Conservation (phyloP, 2,888 invertebrate genomes). For the Thecocarcelia acutangulata region DNA sequence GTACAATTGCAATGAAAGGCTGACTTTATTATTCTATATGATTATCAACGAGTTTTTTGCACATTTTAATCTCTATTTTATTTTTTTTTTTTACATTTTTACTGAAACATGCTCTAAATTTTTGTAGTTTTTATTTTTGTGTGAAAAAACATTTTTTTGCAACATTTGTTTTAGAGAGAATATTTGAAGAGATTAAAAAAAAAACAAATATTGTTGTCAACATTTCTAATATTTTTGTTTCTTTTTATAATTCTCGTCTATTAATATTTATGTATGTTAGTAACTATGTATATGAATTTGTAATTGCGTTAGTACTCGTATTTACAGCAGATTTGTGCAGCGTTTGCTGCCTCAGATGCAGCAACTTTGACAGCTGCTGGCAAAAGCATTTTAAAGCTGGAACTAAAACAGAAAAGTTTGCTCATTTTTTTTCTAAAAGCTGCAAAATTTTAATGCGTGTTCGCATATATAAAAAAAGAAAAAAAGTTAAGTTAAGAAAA, state of each 20-base stretch:
- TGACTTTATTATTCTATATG: conserved; percentile 60
- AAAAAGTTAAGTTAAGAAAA: conserved; percentile 12
- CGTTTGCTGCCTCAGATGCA: conserved; percentile 33
- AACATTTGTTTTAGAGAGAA: conserved; percentile 48
- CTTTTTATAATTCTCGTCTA: conserved; percentile 15
- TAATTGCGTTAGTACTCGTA: conserved; percentile 54
- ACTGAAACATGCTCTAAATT: conserved; percentile 62
- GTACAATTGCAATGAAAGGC: conserved; percentile 56
- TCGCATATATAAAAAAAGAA: conserved; percentile 51
- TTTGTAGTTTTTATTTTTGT: conserved; percentile 19
- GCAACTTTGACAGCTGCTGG: conserved; percentile 33
- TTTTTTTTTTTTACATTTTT: conserved; percentile 34
- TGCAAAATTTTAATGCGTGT: conserved; percentile 65
- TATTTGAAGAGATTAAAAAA: conserved; percentile 54
- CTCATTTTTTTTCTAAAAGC: conserved; percentile 36
- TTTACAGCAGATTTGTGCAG: conserved; percentile 20
- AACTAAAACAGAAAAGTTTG: conserved; percentile 49
- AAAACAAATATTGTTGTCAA: conserved; percentile 59
- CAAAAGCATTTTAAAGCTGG: conserved; percentile 31
- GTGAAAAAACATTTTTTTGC: conserved; percentile 19
- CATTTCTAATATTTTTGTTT: conserved; percentile 48
- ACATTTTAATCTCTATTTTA: conserved; percentile 44
- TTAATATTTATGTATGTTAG: conserved; percentile 42
- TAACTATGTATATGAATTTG: conserved; percentile 52
- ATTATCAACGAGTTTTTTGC: conserved; percentile 39